A percentile compares a stretch with the other conserved stretches of the same genome.
These are phyloP conservation scores for Thalassoma bifasciatum DNA, from an alignment of 2,113 vertebrate species.

Conservation along the genomic window DNA sequence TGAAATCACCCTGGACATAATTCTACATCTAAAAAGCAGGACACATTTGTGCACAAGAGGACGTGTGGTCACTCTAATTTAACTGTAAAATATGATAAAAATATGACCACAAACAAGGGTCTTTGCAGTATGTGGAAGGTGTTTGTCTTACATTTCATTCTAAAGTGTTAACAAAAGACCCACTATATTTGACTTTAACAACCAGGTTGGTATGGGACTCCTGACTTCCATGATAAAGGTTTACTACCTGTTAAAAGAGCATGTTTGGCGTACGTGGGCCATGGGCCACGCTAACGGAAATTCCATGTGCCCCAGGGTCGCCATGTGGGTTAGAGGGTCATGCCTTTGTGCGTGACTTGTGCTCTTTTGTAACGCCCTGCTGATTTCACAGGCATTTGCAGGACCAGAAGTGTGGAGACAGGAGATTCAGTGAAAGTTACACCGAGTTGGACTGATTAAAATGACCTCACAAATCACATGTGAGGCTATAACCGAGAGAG, in stretches of 20 bases:
- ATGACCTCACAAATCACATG: too few relatives aligned
- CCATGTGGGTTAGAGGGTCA: slow-evolving; percentile 25
- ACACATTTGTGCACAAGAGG: too few relatives aligned
- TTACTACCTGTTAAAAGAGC: slow-evolving; percentile 47
- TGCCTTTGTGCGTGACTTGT: slow-evolving; percentile 53
- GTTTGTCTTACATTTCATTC: too few relatives aligned
- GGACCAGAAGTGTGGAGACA: slow-evolving; percentile 18
- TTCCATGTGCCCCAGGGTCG: slow-evolving; percentile 47
- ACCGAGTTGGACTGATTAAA: background rate
- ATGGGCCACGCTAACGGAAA: slow-evolving; percentile 49
- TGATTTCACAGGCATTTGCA: slow-evolving; percentile 50
- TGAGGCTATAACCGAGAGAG: too few relatives aligned
- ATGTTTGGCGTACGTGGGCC: slow-evolving; percentile 37
- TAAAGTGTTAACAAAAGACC: background rate
- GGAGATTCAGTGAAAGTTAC: slow-evolving; percentile 21
- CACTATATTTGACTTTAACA: background rate
- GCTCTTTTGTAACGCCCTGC: slow-evolving; percentile 25
- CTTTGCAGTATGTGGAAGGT: background rate
- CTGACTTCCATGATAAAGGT: slow-evolving; percentile 33
- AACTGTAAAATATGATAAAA: background rate
- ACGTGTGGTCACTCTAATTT: too few relatives aligned
- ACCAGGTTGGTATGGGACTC: slow-evolving; percentile 21
- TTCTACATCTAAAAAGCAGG: too few relatives aligned
- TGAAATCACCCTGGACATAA: too few relatives aligned
- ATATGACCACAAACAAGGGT: background rate